Conservation (phyloP, 2,888 invertebrate genomes). For the Cheilosia urbana region DNA sequence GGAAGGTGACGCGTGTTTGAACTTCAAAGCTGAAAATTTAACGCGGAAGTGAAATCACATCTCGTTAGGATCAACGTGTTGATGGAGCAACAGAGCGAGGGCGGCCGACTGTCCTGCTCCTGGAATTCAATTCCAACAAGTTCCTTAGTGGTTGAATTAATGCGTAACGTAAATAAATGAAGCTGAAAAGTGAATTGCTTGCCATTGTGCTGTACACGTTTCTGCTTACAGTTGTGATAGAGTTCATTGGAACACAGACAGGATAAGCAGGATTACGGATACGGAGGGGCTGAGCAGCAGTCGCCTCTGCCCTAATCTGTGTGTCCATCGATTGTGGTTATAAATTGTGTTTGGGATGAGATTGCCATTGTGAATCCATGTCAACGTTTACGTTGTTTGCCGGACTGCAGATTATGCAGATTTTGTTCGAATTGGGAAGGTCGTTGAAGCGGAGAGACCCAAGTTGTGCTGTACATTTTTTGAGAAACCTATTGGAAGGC, state of each 20-base stretch:
- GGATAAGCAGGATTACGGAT: conserved; percentile 60
- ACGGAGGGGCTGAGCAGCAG: background rate
- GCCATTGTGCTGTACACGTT: background rate
- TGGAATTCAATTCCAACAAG: conserved; percentile 63
- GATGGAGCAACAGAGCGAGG: conserved; percentile 39
- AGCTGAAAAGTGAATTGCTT: conserved; percentile 57
- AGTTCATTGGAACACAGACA: conserved; percentile 68
- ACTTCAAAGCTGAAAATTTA: conserved; percentile 71
- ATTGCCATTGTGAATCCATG: conserved; percentile 51
- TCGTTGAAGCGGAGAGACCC: too few species aligned
- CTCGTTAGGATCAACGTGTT: conserved; percentile 76
- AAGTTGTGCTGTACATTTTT: too few species aligned
- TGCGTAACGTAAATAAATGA: conserved; percentile 71
- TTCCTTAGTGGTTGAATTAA: conserved; percentile 66
- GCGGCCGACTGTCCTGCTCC: conserved; percentile 47
- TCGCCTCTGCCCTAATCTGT: conserved; percentile 43
- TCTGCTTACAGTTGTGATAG: conserved; percentile 11
- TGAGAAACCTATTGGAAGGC: too few species aligned
- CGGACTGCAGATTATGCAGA: too few species aligned
- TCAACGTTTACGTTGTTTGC: conserved; percentile 16
- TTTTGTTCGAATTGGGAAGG: too few species aligned
- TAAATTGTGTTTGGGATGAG: conserved; percentile 36
- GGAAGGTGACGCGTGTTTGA: conserved; percentile 73
- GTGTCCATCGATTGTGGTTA: conserved; percentile 65
- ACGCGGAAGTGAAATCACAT: conserved; percentile 76